Evolutionary conservation across 2,888 invertebrate genomes (phyloP).

Genomic region (Drosophila eohydei): DNA sequence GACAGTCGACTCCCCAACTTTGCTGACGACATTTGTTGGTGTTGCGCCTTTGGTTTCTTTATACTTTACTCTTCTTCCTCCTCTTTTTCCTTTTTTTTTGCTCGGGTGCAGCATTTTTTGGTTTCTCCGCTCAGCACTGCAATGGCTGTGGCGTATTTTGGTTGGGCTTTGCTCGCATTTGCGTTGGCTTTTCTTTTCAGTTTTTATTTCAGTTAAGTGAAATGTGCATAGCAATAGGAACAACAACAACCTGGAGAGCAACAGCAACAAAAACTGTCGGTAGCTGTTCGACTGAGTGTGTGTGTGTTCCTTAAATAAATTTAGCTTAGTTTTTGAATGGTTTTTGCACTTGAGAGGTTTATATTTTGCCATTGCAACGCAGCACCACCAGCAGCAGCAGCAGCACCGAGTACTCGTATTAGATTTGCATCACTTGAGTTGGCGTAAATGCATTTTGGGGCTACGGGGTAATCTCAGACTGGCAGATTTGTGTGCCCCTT

Average conservation of each 20-base stretch:
- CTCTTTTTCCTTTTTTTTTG: constrained; percentile 1
- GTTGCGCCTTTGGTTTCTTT: constrained; percentile 40
- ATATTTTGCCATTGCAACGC: constrained; percentile 66
- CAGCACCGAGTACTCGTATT: constrained; percentile 59
- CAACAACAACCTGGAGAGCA: constrained; percentile 17
- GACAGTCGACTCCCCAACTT: constrained; percentile 42
- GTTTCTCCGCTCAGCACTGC: constrained; percentile 30
- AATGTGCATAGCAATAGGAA: constrained; percentile 65
- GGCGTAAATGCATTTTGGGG: constrained; percentile 78
- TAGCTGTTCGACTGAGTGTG: constrained; percentile 18
- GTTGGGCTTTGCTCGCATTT: constrained; percentile 77
- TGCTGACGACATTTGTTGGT: constrained; percentile 72
- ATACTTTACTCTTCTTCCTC: constrained; percentile 1
- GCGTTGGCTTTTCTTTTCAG: constrained; percentile 79
- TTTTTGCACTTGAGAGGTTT: constrained; percentile 79
- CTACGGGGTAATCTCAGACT: constrained; percentile 71
- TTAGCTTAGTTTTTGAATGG: constrained; percentile 79
- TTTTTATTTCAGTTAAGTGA: constrained; percentile 77
- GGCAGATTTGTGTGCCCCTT: constrained; percentile 66
- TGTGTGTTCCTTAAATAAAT: constrained; percentile 75
- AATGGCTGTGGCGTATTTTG: constrained; percentile 54
- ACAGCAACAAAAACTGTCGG: constrained; percentile 22
- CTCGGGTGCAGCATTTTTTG: constrained; percentile 16
- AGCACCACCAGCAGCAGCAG: constrained; percentile 1
- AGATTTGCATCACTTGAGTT: constrained; percentile 79